These are phyloP conservation scores for Larimichthys polyactis DNA, from an alignment of 2,113 vertebrate genomes.

Conservation along the genomic window DNA sequence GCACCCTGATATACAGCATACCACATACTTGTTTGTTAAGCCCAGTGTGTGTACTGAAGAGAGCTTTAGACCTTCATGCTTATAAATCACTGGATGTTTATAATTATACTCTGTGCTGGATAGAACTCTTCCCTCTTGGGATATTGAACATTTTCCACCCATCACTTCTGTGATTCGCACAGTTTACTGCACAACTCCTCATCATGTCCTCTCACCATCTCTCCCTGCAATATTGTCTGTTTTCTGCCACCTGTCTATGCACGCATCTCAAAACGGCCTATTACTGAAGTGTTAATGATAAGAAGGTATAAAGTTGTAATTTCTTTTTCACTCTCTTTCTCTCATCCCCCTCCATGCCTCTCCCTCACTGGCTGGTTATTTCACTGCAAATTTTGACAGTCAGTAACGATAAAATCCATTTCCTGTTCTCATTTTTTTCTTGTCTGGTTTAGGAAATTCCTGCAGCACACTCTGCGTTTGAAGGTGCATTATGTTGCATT, in stretches of 20 bases:
- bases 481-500: background rate
- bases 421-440: background rate
- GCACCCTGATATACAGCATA: constrained; percentile 23
- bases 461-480: background rate
- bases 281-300: constrained; percentile 44
- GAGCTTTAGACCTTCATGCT: background rate
- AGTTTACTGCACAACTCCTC: constrained; percentile 37
- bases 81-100: constrained; percentile 43
- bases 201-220: constrained; percentile 22
- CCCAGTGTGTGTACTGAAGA: constrained; percentile 34
- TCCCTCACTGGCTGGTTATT: constrained; percentile 1
- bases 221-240: constrained; percentile 6
- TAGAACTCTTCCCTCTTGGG: constrained; percentile 34
- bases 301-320: background rate
- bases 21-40: constrained; percentile 19
- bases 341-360: background rate
- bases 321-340: constrained; percentile 4
- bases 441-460: background rate
- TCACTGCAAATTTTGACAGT: constrained; percentile 3
- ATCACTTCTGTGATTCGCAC: constrained; percentile 36
- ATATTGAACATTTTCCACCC: constrained; percentile 58
- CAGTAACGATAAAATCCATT: constrained; percentile 10
- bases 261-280: constrained; percentile 9
- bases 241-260: constrained; percentile 39
- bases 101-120: constrained; percentile 37